Conservation (phyloP, 1,140 invertebrate genomes). For the Phocides pigmalion region DNA sequence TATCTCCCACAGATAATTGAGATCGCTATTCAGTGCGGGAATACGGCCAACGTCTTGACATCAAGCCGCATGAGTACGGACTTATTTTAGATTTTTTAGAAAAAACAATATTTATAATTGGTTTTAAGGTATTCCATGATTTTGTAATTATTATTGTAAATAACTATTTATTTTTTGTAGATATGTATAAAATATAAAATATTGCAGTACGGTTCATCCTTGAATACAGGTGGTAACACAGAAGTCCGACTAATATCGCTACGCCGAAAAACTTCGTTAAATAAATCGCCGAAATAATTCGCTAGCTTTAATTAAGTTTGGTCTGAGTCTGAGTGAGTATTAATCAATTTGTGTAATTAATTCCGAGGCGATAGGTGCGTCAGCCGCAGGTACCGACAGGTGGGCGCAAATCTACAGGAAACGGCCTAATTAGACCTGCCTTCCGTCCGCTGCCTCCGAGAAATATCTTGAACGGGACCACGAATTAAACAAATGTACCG, state of each 20-base stretch:
- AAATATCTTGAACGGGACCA: constrained; percentile 53
- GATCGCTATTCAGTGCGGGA: no score
- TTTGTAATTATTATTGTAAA: no score
- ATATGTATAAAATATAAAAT: no score
- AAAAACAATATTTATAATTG: no score
- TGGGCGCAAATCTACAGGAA: constrained; percentile 79
- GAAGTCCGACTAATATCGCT: background rate
- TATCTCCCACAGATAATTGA: no score
- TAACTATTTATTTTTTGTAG: no score
- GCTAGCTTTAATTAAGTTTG: constrained; percentile 36
- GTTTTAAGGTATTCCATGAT: no score
- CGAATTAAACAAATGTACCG: constrained; percentile 64
- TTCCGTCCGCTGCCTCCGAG: constrained; percentile 51
- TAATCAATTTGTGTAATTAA: constrained; percentile 79
- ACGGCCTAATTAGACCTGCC: constrained; percentile 68
- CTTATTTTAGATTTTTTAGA: no score
- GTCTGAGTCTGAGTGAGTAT: constrained; percentile 46
- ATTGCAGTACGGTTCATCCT: no score
- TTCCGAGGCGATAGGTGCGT: constrained; percentile 67
- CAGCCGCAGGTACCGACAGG: constrained; percentile 69
- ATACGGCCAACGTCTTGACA: no score
- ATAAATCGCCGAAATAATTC: constrained; percentile 61
- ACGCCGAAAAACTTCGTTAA: constrained; percentile 36
- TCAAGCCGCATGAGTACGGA: no score
- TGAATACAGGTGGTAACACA: background rate